Evolutionary conservation across 2,888 invertebrate species (phyloP).

Genomic region (Listrodromus nycthemerus): DNA sequence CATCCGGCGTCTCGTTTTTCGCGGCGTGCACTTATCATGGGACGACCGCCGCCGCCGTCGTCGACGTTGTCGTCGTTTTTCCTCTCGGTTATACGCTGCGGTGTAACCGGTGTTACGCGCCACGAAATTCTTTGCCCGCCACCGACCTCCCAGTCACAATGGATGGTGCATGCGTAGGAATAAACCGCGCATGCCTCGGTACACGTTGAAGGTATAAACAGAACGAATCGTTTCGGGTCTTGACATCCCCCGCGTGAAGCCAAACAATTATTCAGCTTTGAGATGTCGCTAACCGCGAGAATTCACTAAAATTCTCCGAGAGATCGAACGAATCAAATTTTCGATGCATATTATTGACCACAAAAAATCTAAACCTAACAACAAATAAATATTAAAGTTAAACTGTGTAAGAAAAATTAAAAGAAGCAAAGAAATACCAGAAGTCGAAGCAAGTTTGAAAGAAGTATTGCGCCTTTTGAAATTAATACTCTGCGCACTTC

Average conservation of each 20-base stretch:
- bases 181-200: background rate
- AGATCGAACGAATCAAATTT: slow-evolving; percentile 7
- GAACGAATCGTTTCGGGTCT: slow-evolving; percentile 13
- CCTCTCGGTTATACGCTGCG: background rate
- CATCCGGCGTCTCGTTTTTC: slow-evolving; percentile 81
- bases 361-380: background rate
- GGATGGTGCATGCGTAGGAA: slow-evolving; percentile 30
- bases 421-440: too few relatives aligned
- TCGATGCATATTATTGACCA: background rate
- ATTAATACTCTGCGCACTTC: too few relatives aligned
- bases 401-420: too few relatives aligned
- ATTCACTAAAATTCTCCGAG: slow-evolving; percentile 15
- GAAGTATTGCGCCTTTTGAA: too few relatives aligned
- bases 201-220: background rate
- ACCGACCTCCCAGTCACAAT: slow-evolving; percentile 29
- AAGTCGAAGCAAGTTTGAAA: too few relatives aligned
- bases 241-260: slow-evolving; percentile 34
- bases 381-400: too few relatives aligned
- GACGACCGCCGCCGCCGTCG: slow-evolving; percentile 56
- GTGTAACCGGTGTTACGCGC: background rate
- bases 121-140: slow-evolving; percentile 29
- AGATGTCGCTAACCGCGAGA: background rate
- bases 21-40: slow-evolving; percentile 75
- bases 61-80: slow-evolving; percentile 39
- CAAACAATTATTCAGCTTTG: slow-evolving; percentile 17